Conservation (phyloP, 2,888 invertebrate genomes). For the Dorcus hopei region DNA sequence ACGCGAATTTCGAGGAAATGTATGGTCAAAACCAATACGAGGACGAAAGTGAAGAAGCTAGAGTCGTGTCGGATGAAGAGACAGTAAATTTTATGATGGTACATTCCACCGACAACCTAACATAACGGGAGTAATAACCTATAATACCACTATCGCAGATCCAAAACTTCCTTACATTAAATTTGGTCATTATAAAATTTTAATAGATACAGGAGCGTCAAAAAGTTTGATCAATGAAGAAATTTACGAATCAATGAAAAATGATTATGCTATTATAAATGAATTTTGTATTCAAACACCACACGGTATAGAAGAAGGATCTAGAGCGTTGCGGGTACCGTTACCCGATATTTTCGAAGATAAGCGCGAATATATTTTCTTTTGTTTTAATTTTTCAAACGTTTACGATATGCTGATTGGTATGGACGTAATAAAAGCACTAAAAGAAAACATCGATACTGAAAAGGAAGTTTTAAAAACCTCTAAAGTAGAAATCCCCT, state of each 20-base stretch:
- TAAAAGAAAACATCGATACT: neutral
- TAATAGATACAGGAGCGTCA: neutral
- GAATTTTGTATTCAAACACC: neutral
- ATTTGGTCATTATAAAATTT: neutral
- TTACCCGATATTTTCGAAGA: conserved; percentile 3
- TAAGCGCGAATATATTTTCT: neutral
- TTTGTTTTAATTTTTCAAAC: conserved; percentile 8
- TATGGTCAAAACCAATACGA: neutral
- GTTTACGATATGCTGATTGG: conserved; percentile 2
- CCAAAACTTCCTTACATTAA: conserved; percentile 1
- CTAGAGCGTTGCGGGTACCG: neutral
- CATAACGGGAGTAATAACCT: neutral
- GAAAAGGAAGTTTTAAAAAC: neutral
- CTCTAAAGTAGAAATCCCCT: conserved; percentile 1
- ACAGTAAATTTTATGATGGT: too few species aligned
- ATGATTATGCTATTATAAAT: neutral
- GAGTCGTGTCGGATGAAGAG: neutral
- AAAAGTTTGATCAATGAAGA: conserved; percentile 1
- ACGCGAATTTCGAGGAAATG: neutral
- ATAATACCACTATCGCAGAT: neutral
- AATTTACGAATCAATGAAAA: neutral
- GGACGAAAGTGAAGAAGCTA: neutral
- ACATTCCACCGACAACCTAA: too few species aligned
- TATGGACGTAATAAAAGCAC: neutral
- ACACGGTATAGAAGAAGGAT: neutral